Conservation (phyloP, 2,888 invertebrate genomes). For the Bhutanitis thaidina region DNA sequence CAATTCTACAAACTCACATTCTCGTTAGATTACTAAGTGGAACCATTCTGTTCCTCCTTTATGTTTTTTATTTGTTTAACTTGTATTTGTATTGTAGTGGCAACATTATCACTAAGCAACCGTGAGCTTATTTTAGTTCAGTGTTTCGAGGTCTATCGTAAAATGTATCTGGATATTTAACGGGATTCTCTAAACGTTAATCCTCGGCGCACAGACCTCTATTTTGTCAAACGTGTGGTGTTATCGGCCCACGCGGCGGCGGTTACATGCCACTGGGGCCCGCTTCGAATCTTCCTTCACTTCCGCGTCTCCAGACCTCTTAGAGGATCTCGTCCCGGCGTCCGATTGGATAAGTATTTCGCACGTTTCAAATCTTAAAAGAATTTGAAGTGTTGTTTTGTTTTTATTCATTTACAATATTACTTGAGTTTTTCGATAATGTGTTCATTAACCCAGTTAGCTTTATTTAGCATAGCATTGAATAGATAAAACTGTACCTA, state of each 20-base stretch:
- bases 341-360: slow-evolving; percentile 15
- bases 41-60: too few relatives aligned
- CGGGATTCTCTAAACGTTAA: slow-evolving; percentile 38
- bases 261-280: slow-evolving; percentile 49
- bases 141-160: slow-evolving; percentile 18
- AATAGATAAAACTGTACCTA: too few relatives aligned
- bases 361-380: too few relatives aligned
- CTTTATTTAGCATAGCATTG: too few relatives aligned
- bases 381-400: too few relatives aligned
- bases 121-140: slow-evolving; percentile 8
- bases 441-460: too few relatives aligned
- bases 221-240: slow-evolving; percentile 49
- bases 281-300: slow-evolving; percentile 23
- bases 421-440: too few relatives aligned
- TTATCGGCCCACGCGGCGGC: slow-evolving; percentile 57
- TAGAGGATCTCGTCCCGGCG: slow-evolving; percentile 10
- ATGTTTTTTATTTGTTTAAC: too few relatives aligned
- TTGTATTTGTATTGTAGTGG: neutral
- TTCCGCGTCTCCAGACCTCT: slow-evolving; percentile 23
- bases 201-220: slow-evolving; percentile 34
- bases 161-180: slow-evolving; percentile 28
- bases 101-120: neutral
- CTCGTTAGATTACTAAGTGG: too few relatives aligned
- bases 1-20: too few relatives aligned
- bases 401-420: too few relatives aligned